phyloP scores from a whole-genome alignment of 2,888 invertebrate species.

The Poecilobothrus nobilitatus region DNA sequence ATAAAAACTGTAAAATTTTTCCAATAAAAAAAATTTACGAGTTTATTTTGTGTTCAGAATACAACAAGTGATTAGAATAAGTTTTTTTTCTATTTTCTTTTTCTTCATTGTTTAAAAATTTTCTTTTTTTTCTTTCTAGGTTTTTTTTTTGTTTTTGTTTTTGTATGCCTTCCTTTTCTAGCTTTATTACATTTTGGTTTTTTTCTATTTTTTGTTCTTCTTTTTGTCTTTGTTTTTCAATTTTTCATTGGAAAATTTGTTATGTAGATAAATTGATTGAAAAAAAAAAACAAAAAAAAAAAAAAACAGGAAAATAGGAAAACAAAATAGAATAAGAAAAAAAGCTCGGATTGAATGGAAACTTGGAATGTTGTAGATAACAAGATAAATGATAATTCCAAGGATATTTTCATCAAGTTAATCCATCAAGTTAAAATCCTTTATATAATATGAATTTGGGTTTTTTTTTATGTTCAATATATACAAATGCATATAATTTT shows the following conservation, averaged over 20 bases:
- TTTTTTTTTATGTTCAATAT: background rate
- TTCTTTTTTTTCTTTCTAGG: too few species aligned
- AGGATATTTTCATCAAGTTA: conserved; percentile 4
- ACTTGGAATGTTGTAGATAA: background rate
- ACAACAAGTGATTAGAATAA: conserved; percentile 6
- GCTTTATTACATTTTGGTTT: too few species aligned
- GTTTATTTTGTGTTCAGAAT: conserved; percentile 3
- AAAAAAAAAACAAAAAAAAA: background rate
- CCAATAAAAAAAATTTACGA: conserved; percentile 1
- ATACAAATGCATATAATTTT: too few species aligned
- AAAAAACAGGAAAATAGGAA: conserved; percentile 17
- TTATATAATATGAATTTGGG: background rate
- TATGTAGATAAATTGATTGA: conserved; percentile 1
- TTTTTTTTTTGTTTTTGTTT: too few species aligned
- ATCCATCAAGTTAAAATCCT: background rate
- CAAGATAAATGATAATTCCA: background rate
- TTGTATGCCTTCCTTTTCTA: too few species aligned
- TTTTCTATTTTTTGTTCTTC: background rate
- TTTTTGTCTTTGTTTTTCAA: background rate
- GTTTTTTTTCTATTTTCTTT: background rate
- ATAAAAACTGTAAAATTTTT: background rate
- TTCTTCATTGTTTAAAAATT: background rate
- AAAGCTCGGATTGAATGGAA: too few species aligned
- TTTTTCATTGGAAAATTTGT: background rate
- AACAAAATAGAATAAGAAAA: conserved; percentile 20